phyloP scores from a whole-genome alignment of 2,888 invertebrate species.

The Drosophila pseudotakahashii region DNA sequence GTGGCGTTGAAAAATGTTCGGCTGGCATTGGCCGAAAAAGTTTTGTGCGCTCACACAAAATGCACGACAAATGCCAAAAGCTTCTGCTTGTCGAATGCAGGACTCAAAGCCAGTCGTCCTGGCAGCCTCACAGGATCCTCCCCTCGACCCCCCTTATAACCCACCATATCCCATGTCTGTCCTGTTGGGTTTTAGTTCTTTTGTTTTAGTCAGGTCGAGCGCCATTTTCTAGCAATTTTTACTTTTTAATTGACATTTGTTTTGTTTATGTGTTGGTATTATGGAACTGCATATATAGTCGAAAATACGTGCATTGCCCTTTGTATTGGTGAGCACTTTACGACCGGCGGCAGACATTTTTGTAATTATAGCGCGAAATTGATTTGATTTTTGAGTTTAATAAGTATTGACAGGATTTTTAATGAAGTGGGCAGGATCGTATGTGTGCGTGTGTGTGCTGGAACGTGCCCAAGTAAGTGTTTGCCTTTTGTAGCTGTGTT shows the following conservation, averaged over 20 bases:
- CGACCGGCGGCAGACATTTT: constrained; percentile 74
- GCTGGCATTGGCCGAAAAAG: constrained; percentile 53
- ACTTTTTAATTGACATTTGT: constrained; percentile 80
- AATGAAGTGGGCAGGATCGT: constrained; percentile 52
- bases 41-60: constrained; percentile 53
- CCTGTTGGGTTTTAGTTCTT: constrained; percentile 42
- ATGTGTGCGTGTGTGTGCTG: not conserved
- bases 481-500: constrained; percentile 2
- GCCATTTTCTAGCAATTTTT: constrained; percentile 78
- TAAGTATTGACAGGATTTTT: constrained; percentile 78
- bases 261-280: constrained; percentile 50
- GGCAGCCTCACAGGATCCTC: constrained; percentile 6
- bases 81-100: constrained; percentile 46
- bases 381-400: constrained; percentile 79
- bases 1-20: constrained; percentile 50
- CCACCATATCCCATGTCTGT: constrained; percentile 16
- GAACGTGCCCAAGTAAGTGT: constrained; percentile 34
- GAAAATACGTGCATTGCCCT: constrained; percentile 11
- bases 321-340: constrained; percentile 64
- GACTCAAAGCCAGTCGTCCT: constrained; percentile 36
- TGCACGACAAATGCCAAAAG: constrained; percentile 60
- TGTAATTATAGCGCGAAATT: constrained; percentile 77
- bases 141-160: not conserved
- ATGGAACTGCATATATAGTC: not conserved
- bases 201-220: constrained; percentile 70